Evolutionary conservation across 37 sponge, comb jelly and placozoan genomes (phyloP).

Genomic region (Ianthella basta): DNA sequence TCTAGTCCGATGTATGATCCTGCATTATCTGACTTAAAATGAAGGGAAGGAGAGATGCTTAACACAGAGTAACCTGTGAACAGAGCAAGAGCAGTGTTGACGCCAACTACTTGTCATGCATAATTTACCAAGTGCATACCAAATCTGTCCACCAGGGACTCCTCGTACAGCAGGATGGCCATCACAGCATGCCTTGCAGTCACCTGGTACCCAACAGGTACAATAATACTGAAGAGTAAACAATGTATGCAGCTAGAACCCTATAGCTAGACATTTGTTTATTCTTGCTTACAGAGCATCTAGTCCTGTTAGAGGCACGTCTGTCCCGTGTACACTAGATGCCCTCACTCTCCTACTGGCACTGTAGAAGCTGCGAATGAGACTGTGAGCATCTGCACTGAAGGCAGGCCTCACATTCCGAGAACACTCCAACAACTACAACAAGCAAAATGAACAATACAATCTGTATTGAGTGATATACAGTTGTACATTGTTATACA

Average conservation of each 20-base stretch:
- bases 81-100: neutral
- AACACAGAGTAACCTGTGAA: constrained; percentile 58
- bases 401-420: constrained; percentile 2
- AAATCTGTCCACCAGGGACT: constrained; percentile 51
- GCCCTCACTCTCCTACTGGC: constrained; percentile 53
- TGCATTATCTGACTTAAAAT: constrained; percentile 33
- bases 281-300: constrained; percentile 42
- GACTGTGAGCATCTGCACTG: neutral
- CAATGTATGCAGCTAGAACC: neutral
- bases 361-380: constrained; percentile 54
- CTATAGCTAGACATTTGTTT: neutral
- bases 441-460: neutral
- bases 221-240: too few species aligned
- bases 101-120: too few species aligned
- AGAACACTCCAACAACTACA: constrained; percentile 4
- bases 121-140: constrained; percentile 29
- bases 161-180: constrained; percentile 67
- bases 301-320: constrained; percentile 40
- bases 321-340: constrained; percentile 39
- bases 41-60: constrained; percentile 39
- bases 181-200: constrained; percentile 49
- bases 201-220: too few species aligned
- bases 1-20: constrained; percentile 46
- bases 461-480: neutral
- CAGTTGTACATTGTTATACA: neutral